Conservation (phyloP, 2,888 invertebrate species). For the Lepetodrilus schrolli region DNA sequence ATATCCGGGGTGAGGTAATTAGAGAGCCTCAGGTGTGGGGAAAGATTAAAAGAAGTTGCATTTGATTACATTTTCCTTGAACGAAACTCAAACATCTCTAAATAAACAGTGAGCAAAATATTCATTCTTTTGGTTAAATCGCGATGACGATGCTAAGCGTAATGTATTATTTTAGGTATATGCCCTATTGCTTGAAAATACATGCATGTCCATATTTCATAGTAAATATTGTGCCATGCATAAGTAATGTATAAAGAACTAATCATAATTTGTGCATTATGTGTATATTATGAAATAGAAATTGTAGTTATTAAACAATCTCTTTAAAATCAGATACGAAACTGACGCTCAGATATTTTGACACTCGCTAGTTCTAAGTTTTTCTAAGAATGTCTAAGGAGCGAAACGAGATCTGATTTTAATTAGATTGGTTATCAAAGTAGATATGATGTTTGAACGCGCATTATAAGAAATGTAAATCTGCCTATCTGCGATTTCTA, state of each 20-base stretch:
- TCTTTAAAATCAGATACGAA: too few relatives aligned
- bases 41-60: neutral
- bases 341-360: too few relatives aligned
- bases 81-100: constrained; percentile 3
- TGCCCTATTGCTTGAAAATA: too few relatives aligned
- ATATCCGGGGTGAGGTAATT: constrained; percentile 11
- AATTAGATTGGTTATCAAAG: neutral
- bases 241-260: too few relatives aligned
- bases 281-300: too few relatives aligned
- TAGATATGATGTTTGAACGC: neutral
- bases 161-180: too few relatives aligned
- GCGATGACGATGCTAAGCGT: too few relatives aligned
- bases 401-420: too few relatives aligned
- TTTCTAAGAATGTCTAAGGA: too few relatives aligned
- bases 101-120: neutral
- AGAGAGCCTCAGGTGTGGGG: constrained; percentile 4
- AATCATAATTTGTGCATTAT: neutral
- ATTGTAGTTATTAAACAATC: too few relatives aligned
- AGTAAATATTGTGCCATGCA: neutral
- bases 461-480: neutral
- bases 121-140: neutral
- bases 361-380: too few relatives aligned
- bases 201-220: too few relatives aligned
- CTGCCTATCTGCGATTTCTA: neutral
- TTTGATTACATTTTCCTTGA: neutral